Conservation (phyloP, 1,140 invertebrate genomes). For the Scaptodrosophila lebanonensis region DNA sequence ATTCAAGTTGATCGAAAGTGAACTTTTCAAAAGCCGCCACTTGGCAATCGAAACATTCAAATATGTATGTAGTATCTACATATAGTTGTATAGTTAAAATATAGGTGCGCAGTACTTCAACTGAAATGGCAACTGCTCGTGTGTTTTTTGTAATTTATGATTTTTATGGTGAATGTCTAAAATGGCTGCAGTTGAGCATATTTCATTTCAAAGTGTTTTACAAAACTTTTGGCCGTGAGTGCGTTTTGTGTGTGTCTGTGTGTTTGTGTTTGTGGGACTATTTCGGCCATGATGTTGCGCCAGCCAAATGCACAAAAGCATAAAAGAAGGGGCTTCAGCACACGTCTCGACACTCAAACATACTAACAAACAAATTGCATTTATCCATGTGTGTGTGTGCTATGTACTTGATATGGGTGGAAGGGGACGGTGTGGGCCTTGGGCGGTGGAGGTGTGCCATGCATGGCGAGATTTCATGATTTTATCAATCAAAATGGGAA, state of each 20-base stretch:
- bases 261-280: too few species aligned
- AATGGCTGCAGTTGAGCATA: conserved; percentile 60
- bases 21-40: too few species aligned
- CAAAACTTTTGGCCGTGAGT: conserved; percentile 49
- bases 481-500: conserved; percentile 46
- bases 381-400: neutral
- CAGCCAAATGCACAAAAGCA: conserved; percentile 13
- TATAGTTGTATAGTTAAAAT: too few species aligned
- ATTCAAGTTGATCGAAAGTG: too few species aligned
- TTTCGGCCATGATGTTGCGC: too few species aligned
- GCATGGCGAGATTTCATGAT: conserved; percentile 42
- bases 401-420: neutral
- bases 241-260: too few species aligned
- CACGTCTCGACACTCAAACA: conserved; percentile 22
- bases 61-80: too few species aligned
- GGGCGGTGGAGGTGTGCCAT: too few species aligned
- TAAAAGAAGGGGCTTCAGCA: conserved; percentile 25
- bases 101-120: too few species aligned
- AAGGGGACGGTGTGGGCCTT: too few species aligned
- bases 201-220: conserved; percentile 55
- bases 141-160: conserved; percentile 65
- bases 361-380: conserved; percentile 22
- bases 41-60: too few species aligned
- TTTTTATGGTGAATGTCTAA: conserved; percentile 43
- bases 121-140: too few species aligned